Conservation (phyloP, 2,888 invertebrate genomes). For the Dicyrtomina minuta region DNA sequence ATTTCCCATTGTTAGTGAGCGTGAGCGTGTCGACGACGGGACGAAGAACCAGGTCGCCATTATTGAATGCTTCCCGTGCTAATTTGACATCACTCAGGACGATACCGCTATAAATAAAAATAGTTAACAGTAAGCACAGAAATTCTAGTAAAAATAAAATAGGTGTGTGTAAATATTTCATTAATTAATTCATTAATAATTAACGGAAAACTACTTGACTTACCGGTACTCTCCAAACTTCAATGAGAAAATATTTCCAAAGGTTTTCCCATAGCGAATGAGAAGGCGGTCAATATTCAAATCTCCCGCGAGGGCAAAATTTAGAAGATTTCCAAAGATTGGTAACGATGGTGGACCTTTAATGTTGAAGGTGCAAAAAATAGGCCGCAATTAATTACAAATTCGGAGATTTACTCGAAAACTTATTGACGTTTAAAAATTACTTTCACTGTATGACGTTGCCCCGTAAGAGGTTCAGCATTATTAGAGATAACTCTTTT, state of each 20-base stretch:
- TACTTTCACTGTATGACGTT: too few relatives aligned
- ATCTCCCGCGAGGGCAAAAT: slow-evolving; percentile 4
- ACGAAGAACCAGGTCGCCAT: background rate
- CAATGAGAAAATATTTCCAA: background rate
- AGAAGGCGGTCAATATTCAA: background rate
- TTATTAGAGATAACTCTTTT: too few relatives aligned
- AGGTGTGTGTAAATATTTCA: too few relatives aligned
- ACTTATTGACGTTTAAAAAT: too few relatives aligned
- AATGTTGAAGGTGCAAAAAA: background rate
- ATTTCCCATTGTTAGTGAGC: slow-evolving; percentile 1
- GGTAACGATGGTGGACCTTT: background rate
- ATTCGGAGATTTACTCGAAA: too few relatives aligned
- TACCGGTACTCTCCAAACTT: slow-evolving; percentile 3
- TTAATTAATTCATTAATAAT: too few relatives aligned
- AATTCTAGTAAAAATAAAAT: too few relatives aligned
- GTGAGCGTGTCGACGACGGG: slow-evolving; percentile 1
- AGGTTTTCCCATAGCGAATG: background rate
- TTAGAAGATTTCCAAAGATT: background rate
- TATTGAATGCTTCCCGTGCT: background rate
- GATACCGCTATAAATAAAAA: background rate
- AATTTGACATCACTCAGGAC: background rate
- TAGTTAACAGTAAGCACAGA: too few relatives aligned
- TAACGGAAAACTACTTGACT: too few relatives aligned
- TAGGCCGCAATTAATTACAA: too few relatives aligned
- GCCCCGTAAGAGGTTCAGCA: too few relatives aligned